Evolutionary conservation across 2,888 invertebrate species (phyloP).

Genomic region (Lathronympha strigana): DNA sequence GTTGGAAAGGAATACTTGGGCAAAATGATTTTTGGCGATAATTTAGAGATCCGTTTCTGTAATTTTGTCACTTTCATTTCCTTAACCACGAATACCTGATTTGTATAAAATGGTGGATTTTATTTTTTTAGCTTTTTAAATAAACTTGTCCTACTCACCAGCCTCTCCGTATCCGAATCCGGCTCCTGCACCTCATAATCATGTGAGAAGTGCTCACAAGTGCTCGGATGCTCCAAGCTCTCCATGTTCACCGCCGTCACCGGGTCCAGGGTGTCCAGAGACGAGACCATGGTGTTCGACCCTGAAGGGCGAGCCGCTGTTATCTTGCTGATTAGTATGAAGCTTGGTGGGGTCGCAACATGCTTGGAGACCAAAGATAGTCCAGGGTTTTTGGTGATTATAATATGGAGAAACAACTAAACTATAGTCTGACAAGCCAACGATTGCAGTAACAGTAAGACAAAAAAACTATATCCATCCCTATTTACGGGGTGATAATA

Average conservation of each 20-base stretch:
- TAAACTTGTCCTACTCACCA: slow-evolving; percentile 74
- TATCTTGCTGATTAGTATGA: slow-evolving; percentile 81
- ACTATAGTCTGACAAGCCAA: no score
- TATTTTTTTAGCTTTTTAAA: no score
- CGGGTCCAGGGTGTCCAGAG: slow-evolving; percentile 88
- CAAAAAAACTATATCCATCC: no score
- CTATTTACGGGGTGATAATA: no score
- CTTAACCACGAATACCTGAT: no score
- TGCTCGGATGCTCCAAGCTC: slow-evolving; percentile 76
- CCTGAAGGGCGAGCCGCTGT: slow-evolving; percentile 85
- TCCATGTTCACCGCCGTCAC: slow-evolving; percentile 79
- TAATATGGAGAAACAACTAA: no score
- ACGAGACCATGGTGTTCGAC: slow-evolving; percentile 93
- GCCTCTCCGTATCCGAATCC: slow-evolving; percentile 77
- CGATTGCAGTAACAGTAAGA: no score
- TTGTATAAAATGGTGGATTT: no score
- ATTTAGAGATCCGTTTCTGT: no score
- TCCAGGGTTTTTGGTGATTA: slow-evolving; percentile 1
- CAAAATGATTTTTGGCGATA: no score
- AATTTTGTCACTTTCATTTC: no score
- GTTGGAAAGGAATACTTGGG: no score
- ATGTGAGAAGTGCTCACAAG: slow-evolving; percentile 75
- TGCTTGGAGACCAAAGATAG: slow-evolving; percentile 35
- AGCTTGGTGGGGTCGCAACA: slow-evolving; percentile 71
- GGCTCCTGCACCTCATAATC: slow-evolving; percentile 80